phyloP scores from a whole-genome alignment of 2,113 vertebrate species.

The Thamnophis sirtalis region DNA sequence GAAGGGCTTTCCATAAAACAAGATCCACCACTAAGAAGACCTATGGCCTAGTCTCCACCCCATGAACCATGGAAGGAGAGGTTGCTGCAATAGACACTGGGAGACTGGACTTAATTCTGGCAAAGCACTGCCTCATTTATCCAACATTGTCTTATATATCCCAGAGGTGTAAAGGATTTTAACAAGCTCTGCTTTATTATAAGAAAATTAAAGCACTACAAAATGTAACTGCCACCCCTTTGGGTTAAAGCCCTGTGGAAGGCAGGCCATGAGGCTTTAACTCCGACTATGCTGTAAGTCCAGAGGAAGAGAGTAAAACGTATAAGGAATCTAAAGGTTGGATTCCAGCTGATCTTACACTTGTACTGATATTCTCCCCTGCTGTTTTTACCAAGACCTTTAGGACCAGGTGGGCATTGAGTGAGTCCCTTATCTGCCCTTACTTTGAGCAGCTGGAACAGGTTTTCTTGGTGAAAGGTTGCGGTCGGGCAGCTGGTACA shows the following conservation, averaged over 20 bases:
- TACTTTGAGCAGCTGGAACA: conserved; percentile 93
- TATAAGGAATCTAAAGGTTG: background rate
- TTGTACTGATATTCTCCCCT: background rate
- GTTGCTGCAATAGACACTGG: background rate
- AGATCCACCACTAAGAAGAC: background rate
- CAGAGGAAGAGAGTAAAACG: background rate
- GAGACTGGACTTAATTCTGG: background rate
- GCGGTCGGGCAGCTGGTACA: conserved; percentile 70
- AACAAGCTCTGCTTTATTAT: background rate
- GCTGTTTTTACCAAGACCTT: background rate
- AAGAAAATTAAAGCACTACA: background rate
- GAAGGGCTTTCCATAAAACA: background rate
- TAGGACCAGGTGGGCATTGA: background rate
- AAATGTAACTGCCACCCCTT: background rate
- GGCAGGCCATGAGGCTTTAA: background rate
- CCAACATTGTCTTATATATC: background rate
- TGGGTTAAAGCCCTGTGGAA: background rate
- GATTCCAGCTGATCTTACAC: background rate
- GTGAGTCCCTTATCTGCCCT: conserved; percentile 25
- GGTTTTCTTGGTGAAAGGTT: conserved; percentile 72
- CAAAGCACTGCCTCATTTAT: background rate
- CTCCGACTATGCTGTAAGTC: too few relatives aligned
- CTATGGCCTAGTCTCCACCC: background rate
- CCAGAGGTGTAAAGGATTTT: background rate
- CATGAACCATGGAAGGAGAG: background rate